Base-by-base conservation (phyloP, 2,888 invertebrate genomes). In the Plebejus argus region DNA sequence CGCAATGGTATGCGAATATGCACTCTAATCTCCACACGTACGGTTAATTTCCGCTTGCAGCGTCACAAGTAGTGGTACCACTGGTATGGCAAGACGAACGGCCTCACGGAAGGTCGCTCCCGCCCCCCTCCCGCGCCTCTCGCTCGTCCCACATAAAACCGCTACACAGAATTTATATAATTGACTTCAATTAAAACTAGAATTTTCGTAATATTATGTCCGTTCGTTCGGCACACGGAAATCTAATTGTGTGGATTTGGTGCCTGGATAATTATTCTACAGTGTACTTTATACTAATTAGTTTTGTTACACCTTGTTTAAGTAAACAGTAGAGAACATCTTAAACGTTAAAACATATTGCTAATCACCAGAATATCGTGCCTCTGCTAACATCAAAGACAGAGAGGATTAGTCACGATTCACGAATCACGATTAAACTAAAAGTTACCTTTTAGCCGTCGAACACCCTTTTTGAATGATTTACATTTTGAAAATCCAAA, bases 91-190 rank as follows among this genome's bases (percentile, higher is more conserved):
- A 61, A 61, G 85, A 84, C 86, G 86, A 86, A 89, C 91, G 93
- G 92, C 93, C 93, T 92, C 92, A 90, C 85, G 90, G 93, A 93
- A 93, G 93, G 93, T 93, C 93, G 92, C 83, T 81, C 80, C 80
- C 82, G 81, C 72, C 81, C 81, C 81, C 82, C 82, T 81, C 81
- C 81, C 82, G 81, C 79, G 82, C 81, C 85, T 84, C 82, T 83
- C 83, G 77, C 79, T 33, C 76, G 72, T 78, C 84, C 84, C 83
- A 83, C 86, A 81, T 83, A 83, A 85, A 84, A 89, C 89, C 90
- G 91, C 92, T 91, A 90, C 90, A 92, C 90, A 91, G 91, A 92
- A 94, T 92, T 92, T 89, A 90, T 91, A 88, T 92, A 93, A 92
- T 93, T 91, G 90, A 88, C 88, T 88, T 89, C 90, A 92, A 92